Conservation (phyloP, 2,888 invertebrate species). For the Lypha dubia region DNA sequence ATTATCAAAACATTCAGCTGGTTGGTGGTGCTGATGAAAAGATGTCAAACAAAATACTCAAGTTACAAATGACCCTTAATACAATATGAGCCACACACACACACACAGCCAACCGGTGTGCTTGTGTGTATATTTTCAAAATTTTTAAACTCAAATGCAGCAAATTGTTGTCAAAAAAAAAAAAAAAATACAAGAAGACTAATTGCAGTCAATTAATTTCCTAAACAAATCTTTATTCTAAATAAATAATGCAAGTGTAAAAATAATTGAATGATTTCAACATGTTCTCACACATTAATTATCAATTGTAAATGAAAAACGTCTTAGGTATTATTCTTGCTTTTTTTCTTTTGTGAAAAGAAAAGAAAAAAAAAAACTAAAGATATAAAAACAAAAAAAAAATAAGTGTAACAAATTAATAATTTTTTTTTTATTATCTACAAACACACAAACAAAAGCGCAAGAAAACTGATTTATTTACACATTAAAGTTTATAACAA, state of each 20-base stretch:
- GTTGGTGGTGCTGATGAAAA: slow-evolving; percentile 48
- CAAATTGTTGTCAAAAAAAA: slow-evolving; percentile 5
- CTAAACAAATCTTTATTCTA: slow-evolving; percentile 27
- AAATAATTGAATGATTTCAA: slow-evolving; percentile 47
- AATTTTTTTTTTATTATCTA: slow-evolving; percentile 23
- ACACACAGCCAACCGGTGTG: slow-evolving; percentile 12
- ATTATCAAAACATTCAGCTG: slow-evolving; percentile 22
- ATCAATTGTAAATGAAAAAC: slow-evolving; percentile 53
- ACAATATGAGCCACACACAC: slow-evolving; percentile 33
- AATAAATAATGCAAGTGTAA: slow-evolving; percentile 45
- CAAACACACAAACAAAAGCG: background rate
- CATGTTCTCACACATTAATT: slow-evolving; percentile 62
- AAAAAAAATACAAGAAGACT: slow-evolving; percentile 34
- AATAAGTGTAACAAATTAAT: slow-evolving; percentile 70
- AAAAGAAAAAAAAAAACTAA: background rate
- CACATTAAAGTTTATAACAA: background rate
- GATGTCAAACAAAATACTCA: slow-evolving; percentile 56
- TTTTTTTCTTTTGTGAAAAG: background rate
- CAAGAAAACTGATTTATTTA: background rate
- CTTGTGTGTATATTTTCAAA: background rate
- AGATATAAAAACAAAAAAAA: slow-evolving; percentile 2
- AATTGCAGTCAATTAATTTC: slow-evolving; percentile 61
- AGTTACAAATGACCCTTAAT: slow-evolving; percentile 46
- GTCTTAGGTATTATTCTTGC: slow-evolving; percentile 2
- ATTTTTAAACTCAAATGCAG: slow-evolving; percentile 12